Evolutionary conservation across 2,888 invertebrate genomes (phyloP).

Genomic region (Bellardia bayeri): DNA sequence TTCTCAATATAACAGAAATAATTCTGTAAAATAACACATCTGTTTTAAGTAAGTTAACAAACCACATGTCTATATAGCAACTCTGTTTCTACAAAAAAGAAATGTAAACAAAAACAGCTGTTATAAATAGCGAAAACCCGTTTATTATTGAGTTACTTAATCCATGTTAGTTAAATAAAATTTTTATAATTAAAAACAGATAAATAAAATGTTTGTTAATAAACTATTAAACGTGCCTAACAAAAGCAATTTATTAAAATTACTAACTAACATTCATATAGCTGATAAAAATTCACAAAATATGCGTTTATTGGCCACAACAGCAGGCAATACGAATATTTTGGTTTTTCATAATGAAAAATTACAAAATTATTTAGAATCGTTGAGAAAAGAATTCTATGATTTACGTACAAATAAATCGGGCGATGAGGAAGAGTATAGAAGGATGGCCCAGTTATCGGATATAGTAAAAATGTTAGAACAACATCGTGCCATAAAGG

Average conservation of each 20-base stretch:
- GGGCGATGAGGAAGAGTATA: conserved; percentile 73
- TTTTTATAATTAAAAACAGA: not conserved
- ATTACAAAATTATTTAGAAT: conserved; percentile 85
- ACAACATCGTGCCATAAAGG: conserved; percentile 86
- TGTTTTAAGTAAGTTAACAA: not conserved
- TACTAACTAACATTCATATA: not conserved
- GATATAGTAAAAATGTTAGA: conserved; percentile 87
- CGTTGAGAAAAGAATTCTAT: conserved; percentile 86
- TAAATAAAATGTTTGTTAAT: conserved; percentile 55
- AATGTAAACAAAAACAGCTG: conserved; percentile 41
- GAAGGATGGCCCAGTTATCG: conserved; percentile 81
- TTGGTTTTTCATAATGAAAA: conserved; percentile 78
- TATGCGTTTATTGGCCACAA: conserved; percentile 22
- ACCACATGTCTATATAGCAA: conserved; percentile 16
- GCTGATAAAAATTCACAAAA: not conserved
- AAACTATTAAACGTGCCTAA: conserved; percentile 15
- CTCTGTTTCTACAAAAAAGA: not conserved
- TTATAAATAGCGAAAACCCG: not conserved
- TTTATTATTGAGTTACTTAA: conserved; percentile 4
- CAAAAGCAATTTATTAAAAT: not conserved
- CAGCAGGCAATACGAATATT: not conserved
- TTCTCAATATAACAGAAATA: not conserved
- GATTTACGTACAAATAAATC: conserved; percentile 82
- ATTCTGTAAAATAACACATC: not conserved
- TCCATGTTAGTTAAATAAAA: not conserved